A percentile compares a stretch with the other conserved stretches of the same genome.
phyloP scores from a whole-genome alignment of 2,888 invertebrate genomes.

The Marronus borbonicus region DNA sequence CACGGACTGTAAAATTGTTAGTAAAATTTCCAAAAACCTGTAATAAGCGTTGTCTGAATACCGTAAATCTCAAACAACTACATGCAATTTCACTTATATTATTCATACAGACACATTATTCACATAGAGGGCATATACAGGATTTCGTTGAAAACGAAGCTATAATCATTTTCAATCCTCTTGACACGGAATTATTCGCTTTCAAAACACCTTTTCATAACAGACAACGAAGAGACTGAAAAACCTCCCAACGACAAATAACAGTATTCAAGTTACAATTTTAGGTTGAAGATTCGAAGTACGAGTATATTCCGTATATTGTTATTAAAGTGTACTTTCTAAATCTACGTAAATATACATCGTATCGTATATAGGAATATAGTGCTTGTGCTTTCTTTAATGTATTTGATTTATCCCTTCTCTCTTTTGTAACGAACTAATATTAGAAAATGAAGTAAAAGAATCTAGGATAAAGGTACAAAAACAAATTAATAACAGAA shows the following conservation, averaged over 20 bases:
- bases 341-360: neutral
- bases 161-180: constrained; percentile 15
- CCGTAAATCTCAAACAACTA: constrained; percentile 24
- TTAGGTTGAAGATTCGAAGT: neutral
- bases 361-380: neutral
- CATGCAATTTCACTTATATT: constrained; percentile 15
- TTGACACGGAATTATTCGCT: constrained; percentile 17
- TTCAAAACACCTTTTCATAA: constrained; percentile 34
- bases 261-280: constrained; percentile 4
- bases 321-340: neutral
- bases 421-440: neutral
- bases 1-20: constrained; percentile 20
- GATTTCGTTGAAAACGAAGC: neutral
- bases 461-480: too few relatives aligned
- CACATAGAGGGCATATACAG: neutral
- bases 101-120: neutral
- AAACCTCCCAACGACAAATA: constrained; percentile 15
- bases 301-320: neutral
- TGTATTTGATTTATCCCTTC: neutral
- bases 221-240: neutral
- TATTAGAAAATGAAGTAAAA: too few relatives aligned
- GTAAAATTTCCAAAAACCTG: constrained; percentile 21
- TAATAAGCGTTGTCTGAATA: constrained; percentile 7
- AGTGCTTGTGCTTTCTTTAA: neutral
- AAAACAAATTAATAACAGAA: too few relatives aligned